These are phyloP conservation scores for Drosophila ironensis DNA, from an alignment of 1,140 invertebrate genomes.

Conservation along the genomic window DNA sequence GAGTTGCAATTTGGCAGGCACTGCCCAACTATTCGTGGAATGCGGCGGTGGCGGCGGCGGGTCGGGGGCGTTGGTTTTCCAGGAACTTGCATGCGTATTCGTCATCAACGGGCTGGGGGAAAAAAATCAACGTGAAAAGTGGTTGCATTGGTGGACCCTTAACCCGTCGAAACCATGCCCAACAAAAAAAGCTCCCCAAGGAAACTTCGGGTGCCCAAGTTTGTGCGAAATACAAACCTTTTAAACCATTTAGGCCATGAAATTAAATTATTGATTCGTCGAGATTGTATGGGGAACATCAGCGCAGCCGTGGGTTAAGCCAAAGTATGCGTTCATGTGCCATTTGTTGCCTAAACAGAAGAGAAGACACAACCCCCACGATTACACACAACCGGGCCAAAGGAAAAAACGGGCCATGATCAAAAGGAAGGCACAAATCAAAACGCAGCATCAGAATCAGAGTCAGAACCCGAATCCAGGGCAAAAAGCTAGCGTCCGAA, in stretches of 20 bases:
- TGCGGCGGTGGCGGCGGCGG: constrained; percentile 9
- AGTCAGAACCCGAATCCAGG: too few species aligned
- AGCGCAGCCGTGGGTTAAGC: constrained; percentile 41
- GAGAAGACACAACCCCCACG: constrained; percentile 45
- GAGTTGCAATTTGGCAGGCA: constrained; percentile 77
- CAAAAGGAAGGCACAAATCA: constrained; percentile 68
- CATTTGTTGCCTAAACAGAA: constrained; percentile 58
- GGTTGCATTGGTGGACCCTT: constrained; percentile 28
- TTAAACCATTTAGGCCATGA: not conserved
- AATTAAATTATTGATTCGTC: too few species aligned
- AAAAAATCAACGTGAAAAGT: constrained; percentile 41
- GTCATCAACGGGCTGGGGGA: constrained; percentile 52
- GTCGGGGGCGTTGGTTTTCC: constrained; percentile 45
- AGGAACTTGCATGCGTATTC: constrained; percentile 77
- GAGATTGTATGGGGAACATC: too few species aligned
- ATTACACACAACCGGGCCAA: constrained; percentile 36
- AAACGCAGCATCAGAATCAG: constrained; percentile 37
- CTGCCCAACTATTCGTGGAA: constrained; percentile 57
- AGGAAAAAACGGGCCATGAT: constrained; percentile 25
- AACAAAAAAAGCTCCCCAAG: too few species aligned
- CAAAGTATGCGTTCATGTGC: constrained; percentile 46
- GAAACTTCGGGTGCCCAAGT: too few species aligned
- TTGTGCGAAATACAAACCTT: too few species aligned
- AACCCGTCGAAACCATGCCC: too few species aligned
- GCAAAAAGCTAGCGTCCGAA: constrained; percentile 32